Evolutionary conservation across 2,113 vertebrate genomes (phyloP), one percentile per base, ranked within the genome.

Genomic region (Leucoraja erinaceus): DNA sequence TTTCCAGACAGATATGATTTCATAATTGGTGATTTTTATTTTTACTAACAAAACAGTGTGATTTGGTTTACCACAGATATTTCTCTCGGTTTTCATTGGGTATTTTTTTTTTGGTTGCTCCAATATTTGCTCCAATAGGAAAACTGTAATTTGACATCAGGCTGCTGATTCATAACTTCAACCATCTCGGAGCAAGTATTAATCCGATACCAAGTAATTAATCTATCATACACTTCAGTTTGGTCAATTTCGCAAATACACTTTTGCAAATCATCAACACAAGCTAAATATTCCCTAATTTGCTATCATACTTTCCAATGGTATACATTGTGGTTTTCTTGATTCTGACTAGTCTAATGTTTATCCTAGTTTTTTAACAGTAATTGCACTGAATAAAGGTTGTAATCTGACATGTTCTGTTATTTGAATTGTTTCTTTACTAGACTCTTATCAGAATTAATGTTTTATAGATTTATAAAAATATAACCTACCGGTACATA

Each of bases 361-460:
- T 22, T 90, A 38, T 9, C 38, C 70, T 91, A 54, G 11, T 31
- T 72, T 25, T 4, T 22, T 91, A 91, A 54, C 22, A 66, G 63
- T 66, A 72, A 18, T 28, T 91, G 90, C 20, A 72, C 90, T 91
- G 90, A 91, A 72, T 90, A 70, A 90, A 70, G 16, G 33, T 70
- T 47, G 63, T 91, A 91, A 70, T 72, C 88, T 68, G 33, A 68
- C 47, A 91, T 20, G 8, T 68, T 33, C 31, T 47, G 28, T 33
- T 22, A 1, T 20, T 16, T 68, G 61, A 16, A 31, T 70, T 25
- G 5, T 70, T 90, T 90, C 84, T n/a, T 91, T 1, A 91, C 25
- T 16, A 22, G 0, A 11, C 4, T 68, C 14, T 74, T 54, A 31
- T 88, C 59, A 66, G 14, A 72, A 72, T 4, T 38, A 72, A 22